Evolutionary conservation across 2,888 invertebrate genomes (phyloP).

Genomic region (Unio delphinus): DNA sequence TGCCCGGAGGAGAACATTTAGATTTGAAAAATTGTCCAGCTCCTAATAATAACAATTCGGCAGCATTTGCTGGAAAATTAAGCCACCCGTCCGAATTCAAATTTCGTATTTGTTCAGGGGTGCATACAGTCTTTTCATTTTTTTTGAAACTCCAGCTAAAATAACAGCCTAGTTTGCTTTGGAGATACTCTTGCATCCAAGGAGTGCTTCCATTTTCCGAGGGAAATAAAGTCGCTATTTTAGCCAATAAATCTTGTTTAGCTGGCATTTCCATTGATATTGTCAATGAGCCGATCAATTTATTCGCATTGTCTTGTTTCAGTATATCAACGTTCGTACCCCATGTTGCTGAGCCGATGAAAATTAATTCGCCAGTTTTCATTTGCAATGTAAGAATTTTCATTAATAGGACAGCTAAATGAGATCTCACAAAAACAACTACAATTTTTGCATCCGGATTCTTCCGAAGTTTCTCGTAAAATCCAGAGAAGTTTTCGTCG

Average conservation of each 20-base stretch:
- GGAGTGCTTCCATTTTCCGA: constrained; percentile 5
- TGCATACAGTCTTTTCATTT: not conserved
- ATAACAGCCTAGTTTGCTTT: constrained; percentile 10
- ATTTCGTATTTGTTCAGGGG: not conserved
- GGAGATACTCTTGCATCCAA: constrained; percentile 8
- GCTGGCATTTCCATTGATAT: constrained; percentile 10
- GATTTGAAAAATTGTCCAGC: constrained; percentile 8
- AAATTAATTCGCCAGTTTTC: constrained; percentile 14
- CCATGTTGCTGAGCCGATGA: constrained; percentile 23
- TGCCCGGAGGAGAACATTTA: constrained; percentile 7
- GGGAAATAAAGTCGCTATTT: not conserved
- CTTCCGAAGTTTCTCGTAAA: constrained; percentile 3
- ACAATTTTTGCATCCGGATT: constrained; percentile 13
- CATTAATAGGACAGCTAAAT: constrained; percentile 1
- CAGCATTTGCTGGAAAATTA: constrained; percentile 13
- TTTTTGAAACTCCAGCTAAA: constrained; percentile 15
- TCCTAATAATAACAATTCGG: constrained; percentile 11
- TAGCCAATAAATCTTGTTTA: constrained; percentile 4
- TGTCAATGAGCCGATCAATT: constrained; percentile 9
- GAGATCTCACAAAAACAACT: constrained; percentile 11
- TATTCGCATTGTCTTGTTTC: not conserved
- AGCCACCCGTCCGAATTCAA: constrained; percentile 14
- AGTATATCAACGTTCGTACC: constrained; percentile 7
- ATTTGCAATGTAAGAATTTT: not conserved
- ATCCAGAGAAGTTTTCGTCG: constrained; percentile 4